phyloP scores from a whole-genome alignment of 2,113 vertebrate species.

The Chionis minor region DNA sequence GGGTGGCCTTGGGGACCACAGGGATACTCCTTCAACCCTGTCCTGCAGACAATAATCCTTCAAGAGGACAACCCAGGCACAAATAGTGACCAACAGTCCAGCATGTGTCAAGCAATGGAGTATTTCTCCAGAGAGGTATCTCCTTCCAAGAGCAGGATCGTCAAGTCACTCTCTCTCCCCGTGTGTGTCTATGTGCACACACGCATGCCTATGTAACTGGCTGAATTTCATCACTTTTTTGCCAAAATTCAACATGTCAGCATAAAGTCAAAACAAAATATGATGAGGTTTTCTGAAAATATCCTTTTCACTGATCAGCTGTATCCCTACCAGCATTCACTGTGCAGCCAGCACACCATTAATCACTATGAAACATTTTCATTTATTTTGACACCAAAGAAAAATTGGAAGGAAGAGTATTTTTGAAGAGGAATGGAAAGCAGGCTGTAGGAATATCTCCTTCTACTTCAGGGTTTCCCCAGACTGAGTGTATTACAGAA shows the following conservation, averaged over 20 bases:
- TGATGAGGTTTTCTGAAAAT: conserved; percentile 48
- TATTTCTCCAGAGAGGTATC: background rate
- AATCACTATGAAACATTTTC: conserved; percentile 53
- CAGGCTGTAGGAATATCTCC: background rate
- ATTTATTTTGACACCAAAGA: conserved; percentile 52
- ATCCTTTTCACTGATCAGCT: background rate
- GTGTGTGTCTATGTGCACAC: background rate
- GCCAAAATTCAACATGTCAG: conserved; percentile 17
- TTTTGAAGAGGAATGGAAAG: conserved; percentile 1
- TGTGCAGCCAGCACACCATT: conserved; percentile 35
- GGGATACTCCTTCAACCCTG: background rate
- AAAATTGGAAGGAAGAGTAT: conserved; percentile 18
- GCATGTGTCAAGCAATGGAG: accelerated
- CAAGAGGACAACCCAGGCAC: background rate
- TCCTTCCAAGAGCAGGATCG: background rate
- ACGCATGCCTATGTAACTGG: background rate
- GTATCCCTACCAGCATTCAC: conserved; percentile 3
- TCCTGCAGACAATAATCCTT: background rate
- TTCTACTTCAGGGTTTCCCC: background rate
- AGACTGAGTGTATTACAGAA: background rate
- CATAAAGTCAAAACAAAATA: conserved; percentile 36
- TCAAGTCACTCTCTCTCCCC: accelerated
- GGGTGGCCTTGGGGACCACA: background rate
- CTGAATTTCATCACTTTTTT: background rate
- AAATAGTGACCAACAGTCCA: background rate